A percentile compares a stretch with the other conserved stretches of the same genome.
These are phyloP conservation scores for Tachina lurida DNA, from an alignment of 2,888 invertebrate genomes.

Conservation along the genomic window DNA sequence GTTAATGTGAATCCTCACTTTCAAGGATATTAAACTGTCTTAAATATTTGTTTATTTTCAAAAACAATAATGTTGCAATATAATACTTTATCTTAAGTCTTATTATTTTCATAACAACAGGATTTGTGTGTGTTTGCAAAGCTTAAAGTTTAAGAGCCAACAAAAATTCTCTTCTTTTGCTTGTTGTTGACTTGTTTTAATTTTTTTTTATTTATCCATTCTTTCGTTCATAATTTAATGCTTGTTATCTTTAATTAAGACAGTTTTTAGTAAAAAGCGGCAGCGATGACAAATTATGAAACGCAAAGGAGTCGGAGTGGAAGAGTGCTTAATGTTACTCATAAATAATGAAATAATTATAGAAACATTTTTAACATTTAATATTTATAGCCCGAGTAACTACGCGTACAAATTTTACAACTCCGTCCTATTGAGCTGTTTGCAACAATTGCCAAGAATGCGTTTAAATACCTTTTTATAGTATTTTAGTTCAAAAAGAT, in stretches of 20 bases:
- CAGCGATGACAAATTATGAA: constrained; percentile 14
- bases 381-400: constrained; percentile 18
- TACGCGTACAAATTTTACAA: neutral
- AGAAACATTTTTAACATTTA: constrained; percentile 22
- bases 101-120: neutral
- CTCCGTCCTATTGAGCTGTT: neutral
- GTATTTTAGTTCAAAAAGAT: too few species aligned
- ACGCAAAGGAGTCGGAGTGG: neutral
- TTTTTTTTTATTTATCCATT: constrained; percentile 21
- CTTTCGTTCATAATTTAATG: neutral
- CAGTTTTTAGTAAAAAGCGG: constrained; percentile 7
- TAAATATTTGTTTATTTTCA: neutral
- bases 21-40: neutral
- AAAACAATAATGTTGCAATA: neutral
- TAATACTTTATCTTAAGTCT: too few species aligned
- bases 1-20: neutral
- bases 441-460: neutral
- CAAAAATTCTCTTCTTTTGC: neutral
- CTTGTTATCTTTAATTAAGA: constrained; percentile 27
- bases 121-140: constrained; percentile 30
- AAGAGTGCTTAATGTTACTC: constrained; percentile 53
- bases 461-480: neutral
- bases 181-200: constrained; percentile 18
- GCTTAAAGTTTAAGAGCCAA: constrained; percentile 19
- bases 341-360: constrained; percentile 56